Conservation (phyloP, 2,888 invertebrate genomes). For the Sycophila texana region DNA sequence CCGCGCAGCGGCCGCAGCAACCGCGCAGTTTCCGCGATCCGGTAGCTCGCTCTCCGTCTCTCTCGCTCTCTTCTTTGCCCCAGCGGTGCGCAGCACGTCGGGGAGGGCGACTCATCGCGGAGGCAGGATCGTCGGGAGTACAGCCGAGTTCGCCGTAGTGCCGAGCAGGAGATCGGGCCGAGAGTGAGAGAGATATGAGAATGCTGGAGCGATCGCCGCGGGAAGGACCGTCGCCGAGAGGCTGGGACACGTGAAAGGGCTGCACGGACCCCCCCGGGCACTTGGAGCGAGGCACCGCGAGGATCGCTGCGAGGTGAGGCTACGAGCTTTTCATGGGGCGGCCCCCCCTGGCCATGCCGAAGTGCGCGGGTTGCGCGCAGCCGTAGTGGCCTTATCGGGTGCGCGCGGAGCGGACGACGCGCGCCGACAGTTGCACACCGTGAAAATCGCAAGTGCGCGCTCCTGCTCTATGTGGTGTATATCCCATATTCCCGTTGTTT, state of each 20-base stretch:
- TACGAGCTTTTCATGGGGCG: not conserved
- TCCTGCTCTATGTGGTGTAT: too few relatives aligned
- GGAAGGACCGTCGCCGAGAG: conserved; percentile 13
- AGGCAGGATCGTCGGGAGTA: too few relatives aligned
- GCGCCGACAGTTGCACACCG: too few relatives aligned
- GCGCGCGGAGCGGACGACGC: not conserved
- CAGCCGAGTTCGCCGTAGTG: not conserved
- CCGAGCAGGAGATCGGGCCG: not conserved
- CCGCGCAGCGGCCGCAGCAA: conserved; percentile 4
- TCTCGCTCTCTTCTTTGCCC: not conserved
- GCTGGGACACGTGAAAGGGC: conserved; percentile 18
- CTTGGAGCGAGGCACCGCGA: too few relatives aligned
- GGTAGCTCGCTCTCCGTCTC: conserved; percentile 47
- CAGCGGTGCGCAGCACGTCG: not conserved
- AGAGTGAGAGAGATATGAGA: not conserved
- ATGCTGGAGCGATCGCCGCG: conserved; percentile 5
- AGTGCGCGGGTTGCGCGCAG: not conserved
- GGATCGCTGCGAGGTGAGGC: too few relatives aligned
- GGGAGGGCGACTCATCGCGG: not conserved
- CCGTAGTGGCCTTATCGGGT: not conserved
- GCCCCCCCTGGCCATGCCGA: not conserved
- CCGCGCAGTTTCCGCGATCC: conserved; percentile 74
- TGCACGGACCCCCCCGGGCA: too few relatives aligned
- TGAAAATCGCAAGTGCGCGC: too few relatives aligned
- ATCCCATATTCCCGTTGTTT: too few relatives aligned